Evolutionary conservation across 64 coral and sea anemone genomes (phyloP).

Genomic region (Montipora capricornis): DNA sequence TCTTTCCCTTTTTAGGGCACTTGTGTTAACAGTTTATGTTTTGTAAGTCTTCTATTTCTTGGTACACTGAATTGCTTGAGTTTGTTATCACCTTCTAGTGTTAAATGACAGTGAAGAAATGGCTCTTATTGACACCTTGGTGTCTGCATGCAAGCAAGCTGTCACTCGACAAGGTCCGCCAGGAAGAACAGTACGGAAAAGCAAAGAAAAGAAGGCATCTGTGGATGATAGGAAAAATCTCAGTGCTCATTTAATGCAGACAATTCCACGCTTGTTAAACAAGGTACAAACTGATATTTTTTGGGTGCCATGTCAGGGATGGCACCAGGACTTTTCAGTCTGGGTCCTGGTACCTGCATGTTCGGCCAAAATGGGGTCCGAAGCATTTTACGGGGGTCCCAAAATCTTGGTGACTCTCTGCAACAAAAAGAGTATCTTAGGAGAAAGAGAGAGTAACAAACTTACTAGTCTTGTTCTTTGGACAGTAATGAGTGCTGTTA

Average conservation of each 20-base stretch:
- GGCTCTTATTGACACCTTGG: conserved; percentile 92
- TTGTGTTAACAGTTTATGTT: not conserved
- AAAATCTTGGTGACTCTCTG: no score
- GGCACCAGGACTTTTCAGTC: no score
- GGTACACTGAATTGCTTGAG: not conserved
- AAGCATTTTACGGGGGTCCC: no score
- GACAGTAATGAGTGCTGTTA: no score
- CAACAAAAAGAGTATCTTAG: no score
- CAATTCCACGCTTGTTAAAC: conserved; percentile 82
- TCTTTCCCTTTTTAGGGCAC: not conserved
- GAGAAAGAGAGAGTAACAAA: no score
- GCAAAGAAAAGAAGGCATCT: conserved; percentile 92
- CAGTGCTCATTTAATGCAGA: conserved; percentile 95
- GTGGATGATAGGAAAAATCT: conserved; percentile 92
- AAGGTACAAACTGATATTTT: conserved; percentile 61
- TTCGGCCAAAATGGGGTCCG: no score
- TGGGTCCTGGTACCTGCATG: no score
- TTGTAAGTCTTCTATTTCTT: not conserved
- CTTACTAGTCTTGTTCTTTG: no score
- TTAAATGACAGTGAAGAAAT: conserved; percentile 89
- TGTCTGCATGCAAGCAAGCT: conserved; percentile 89
- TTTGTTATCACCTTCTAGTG: not conserved
- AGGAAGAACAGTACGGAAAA: conserved; percentile 74
- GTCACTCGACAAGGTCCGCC: conserved; percentile 83
- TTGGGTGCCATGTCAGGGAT: no score